Base-by-base conservation (phyloP, 1,140 invertebrate genomes). In the Cephus cinctus region DNA sequence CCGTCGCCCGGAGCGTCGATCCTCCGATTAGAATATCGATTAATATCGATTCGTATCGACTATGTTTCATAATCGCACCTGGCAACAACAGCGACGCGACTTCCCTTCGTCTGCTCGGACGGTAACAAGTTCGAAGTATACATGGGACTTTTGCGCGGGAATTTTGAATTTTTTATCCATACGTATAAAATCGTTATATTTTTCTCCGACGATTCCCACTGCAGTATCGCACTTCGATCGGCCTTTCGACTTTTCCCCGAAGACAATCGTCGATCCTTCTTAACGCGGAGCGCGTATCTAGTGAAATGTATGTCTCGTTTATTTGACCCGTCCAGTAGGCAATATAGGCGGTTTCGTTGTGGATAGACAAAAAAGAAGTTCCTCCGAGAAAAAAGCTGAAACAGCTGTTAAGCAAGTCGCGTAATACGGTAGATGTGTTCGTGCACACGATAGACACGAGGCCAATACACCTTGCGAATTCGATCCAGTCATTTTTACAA, bases 1-100 rank as follows among this genome's bases (percentile, higher is more conserved):
- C 56, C 58, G 54, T 51, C 52, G 58, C 66, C 62, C 34, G 44
- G 43, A 52, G 66, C 61, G 52, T 39, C 47, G 64, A 69, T 69
- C 56, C 51, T 49, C 47, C 64, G 66, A 69, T 67, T 67, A 65
- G 64, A 67, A 65, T 69, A 64, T 67, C 66, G 64, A 67, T 68
- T 68, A 68, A 68, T 68, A 68, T 67, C 66, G 47, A 52, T 15
- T 18, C 36, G 22, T 2, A 11, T 15, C 14, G 12, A 19, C 21
- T 4, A 44, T 15, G 43, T 15, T 25, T 44, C 4, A 44, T 34
- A 20, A 32, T 25, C 12, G 25, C 23, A 36, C 34, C 34, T 36
- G 34, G 19, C 34, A 15, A 36, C 34, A 12, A 18, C 14, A 36
- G 27, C 12, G 27, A 30, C 27, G 27, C 27, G 27, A 12, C 9